Evolutionary conservation across 2,797 vertebrate species (phyloP).

Genomic region (Tauraco hartlaubi): DNA sequence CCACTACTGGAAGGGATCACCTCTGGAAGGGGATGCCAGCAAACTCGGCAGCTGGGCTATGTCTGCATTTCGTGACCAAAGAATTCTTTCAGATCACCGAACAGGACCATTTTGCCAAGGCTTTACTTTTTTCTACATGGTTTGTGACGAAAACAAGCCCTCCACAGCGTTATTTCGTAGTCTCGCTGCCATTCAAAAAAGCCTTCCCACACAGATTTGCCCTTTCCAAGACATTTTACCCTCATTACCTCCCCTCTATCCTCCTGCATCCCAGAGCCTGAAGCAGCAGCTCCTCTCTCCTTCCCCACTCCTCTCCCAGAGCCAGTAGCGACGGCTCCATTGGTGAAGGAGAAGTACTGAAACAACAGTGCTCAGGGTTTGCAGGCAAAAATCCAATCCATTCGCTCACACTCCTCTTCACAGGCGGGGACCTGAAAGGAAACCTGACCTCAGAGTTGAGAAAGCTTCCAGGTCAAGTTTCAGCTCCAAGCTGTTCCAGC

Average conservation of each 20-base stretch:
- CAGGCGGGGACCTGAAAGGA: conserved; percentile 22
- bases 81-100: not conserved
- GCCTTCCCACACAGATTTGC: not conserved
- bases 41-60: accelerated
- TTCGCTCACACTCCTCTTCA: not conserved
- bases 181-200: not conserved
- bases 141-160: not conserved
- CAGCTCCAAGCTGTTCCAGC: not conserved
- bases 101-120: not conserved
- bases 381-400: not conserved
- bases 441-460: conserved; percentile 1
- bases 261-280: not conserved
- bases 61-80: accelerated
- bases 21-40: not conserved
- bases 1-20: not conserved
- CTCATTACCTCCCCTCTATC: not conserved
- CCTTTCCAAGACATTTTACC: not conserved
- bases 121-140: not conserved
- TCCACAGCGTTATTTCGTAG: not conserved
- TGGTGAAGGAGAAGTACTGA: not conserved
- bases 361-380: accelerated
- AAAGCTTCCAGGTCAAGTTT: conserved; percentile 57
- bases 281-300: not conserved
- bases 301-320: not conserved
- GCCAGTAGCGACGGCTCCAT: not conserved